Evolutionary conservation across 2,113 vertebrate genomes (phyloP), one percentile per base, ranked within the genome.

Genomic region (Lophura nycthemera): DNA sequence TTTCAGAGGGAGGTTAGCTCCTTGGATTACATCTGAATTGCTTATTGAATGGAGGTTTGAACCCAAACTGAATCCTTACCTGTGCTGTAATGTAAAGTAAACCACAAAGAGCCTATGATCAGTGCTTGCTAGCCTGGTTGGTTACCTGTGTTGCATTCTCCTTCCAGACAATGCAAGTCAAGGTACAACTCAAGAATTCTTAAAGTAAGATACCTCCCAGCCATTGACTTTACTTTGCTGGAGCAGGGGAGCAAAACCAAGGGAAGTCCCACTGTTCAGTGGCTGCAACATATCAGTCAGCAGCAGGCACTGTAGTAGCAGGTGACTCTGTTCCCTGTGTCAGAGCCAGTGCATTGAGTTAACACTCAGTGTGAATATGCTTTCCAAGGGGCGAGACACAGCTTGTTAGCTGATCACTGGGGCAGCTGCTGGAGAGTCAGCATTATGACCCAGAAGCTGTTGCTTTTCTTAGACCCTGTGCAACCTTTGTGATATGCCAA

Each of bases 321-420:
- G 25, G 17, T 63, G 8, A 3, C 40, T 57, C 21, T 20, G n/a
- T 14, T 82, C 22, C 4, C 18, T 27, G 30, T 76, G 48, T 43
- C 79, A 75, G 78, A 76, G 42, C 30, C n/a, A 63, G 18, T 12
- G 29, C 15, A 3, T 2, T 8, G 50, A 86, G 15, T 25, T n/a
- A 42, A 3, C 30, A 8, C 7, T 76, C 0, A 14, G 5, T 40
- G 2, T 21, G 36, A 61, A 11, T 1, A 0, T 8, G 4, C 11
- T 50, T 86, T 59, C 36, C 24, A 30, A 75, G n/a, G 30, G 25
- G 32, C 7, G 43, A 57, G 60, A 13, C 3, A 1, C 22, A 43
- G 20, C 72, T 90, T 43, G 10, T 63, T 48, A 70, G 32, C 21
- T 85, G 78, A 17, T 64, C 22, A 8, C 8, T 40, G 56, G 15